Evolutionary conservation across 2,888 invertebrate genomes (phyloP), one percentile per base, ranked within the genome.

Genomic region (Opisthograptis luteolata): DNA sequence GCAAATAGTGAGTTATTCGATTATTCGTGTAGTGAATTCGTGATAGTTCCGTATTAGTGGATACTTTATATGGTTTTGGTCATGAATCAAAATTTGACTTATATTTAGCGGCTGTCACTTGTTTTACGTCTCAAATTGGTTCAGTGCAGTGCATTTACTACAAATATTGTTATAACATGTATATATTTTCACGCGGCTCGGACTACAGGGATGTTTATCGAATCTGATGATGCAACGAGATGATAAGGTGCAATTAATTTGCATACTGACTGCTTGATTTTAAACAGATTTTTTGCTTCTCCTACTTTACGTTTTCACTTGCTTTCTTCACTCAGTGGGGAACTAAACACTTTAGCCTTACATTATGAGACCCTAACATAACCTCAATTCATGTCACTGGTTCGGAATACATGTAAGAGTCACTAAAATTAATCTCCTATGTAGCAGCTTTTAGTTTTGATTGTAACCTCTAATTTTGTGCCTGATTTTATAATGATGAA

Each of bases 151-250:
- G 30, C 20, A 37, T 42, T 28, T 48, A 36, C 14, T 30, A 9
- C 19, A 35, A 31, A 43, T 41, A 46, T 39, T 6, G 2, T 24
- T 31, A 43, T 34, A 20, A 24, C 15, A 55, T 68, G 55, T 45
- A 67, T 62, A 70, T 62, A 69, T 73, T 84, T 86, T 80, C 80
- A 85, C 70, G 87, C 87, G 63, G 79, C 82, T 74, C 57, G 61
- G 65, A 70, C 73, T 73, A 60, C 81, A 87, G 83, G 73, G 78
- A 87, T 88, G 86, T 61, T 61, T 74, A 75, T 68, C 69, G 64
- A 70, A 80, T 81, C 71, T 74, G 83, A 86, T 87, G 86, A 88
- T 89, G 89, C 89, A 90, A 87, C 88, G 86, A 79, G 88, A 89
- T 82, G 84, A 88, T 86, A 90, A 89, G 89, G 89, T 90, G 84